Base-by-base conservation (phyloP, 1,140 invertebrate genomes). In the Mamestra configurata region DNA sequence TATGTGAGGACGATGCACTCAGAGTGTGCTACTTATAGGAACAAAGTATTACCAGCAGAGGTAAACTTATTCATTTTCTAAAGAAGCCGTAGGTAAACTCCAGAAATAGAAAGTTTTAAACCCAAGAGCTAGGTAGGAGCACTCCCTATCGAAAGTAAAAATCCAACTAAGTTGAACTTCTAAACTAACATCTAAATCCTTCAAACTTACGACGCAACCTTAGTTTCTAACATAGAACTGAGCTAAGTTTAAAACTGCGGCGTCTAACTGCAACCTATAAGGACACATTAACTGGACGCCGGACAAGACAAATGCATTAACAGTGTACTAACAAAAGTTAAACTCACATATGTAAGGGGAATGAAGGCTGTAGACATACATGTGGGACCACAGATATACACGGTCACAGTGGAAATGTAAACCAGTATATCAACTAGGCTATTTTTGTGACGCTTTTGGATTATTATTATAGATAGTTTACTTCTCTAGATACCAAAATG, bases 261-360 rank as follows among this genome's bases (percentile, higher is more conserved):
- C 5, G 5, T 31, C 27, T 64, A 64, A 40, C 5, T 20, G 35
- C 59, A 20, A 64, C 40, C 59, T 64, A 31, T 40, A 20, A 64
- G 35, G n/a, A 20, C 35, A 64, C 59, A 40, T 64, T 40, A 40
- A 20, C 61, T 37, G 35, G 35, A 66, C 61, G 55, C 11, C 11
- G 27, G 61, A 66, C 61, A 43, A 66, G 61, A 66, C 61, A 66
- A 66, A 66, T 66, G 61, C 61, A 66, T 66, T 66, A 43, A 31
- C 15, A 40, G 2, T 66, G 18, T 31, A 40, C 18, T n/a, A 8
- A 66, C 61, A 40, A 2, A 57, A 15, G 24, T 59, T 31, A 27
- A 7, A 59, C 55, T 15, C 53, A 57, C 53, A 57, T 10, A 57
- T 27, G 24, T 13, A 57, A 27, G 13, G 24, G 15, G 15, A 15